Percentiles rank a stretch among this genome's conserved stretches.
phyloP scores from a whole-genome alignment of 2,888 invertebrate genomes.

The Cetonia aurata region DNA sequence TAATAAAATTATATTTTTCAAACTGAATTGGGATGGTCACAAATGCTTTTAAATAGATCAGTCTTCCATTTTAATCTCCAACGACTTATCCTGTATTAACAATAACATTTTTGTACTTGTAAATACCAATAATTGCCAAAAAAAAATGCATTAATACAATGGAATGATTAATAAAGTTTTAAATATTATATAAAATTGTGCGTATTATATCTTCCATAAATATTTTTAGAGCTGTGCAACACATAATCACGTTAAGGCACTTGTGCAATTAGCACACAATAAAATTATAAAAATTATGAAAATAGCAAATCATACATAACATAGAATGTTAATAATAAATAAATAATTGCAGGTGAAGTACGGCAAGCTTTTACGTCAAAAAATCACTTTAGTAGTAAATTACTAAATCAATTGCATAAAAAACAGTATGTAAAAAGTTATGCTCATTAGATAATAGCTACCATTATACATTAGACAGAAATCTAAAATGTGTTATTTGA shows the following conservation, averaged over 20 bases:
- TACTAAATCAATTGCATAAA: too few species aligned
- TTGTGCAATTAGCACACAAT: constrained; percentile 2
- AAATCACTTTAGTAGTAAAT: background rate
- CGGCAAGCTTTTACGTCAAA: constrained; percentile 7
- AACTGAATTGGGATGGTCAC: background rate
- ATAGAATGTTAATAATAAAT: constrained; percentile 2
- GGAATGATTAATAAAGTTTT: background rate
- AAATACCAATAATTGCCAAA: background rate
- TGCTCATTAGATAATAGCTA: too few species aligned
- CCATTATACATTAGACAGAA: too few species aligned
- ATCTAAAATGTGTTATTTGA: too few species aligned
- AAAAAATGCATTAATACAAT: constrained; percentile 13
- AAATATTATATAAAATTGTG: constrained; percentile 11
- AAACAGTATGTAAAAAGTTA: too few species aligned
- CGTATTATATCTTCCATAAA: constrained; percentile 1
- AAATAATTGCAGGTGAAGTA: background rate
- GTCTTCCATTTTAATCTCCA: constrained; percentile 13
- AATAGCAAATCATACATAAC: background rate
- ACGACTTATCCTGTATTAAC: background rate
- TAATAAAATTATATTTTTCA: background rate
- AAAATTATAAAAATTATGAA: background rate
- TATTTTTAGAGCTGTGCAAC: background rate
- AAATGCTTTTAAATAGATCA: constrained; percentile 8
- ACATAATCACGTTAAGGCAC: constrained; percentile 32
- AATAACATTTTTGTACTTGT: background rate